Evolutionary conservation across 2,797 vertebrate genomes (phyloP).

Genomic region (Pseudochirops cupreus): DNA sequence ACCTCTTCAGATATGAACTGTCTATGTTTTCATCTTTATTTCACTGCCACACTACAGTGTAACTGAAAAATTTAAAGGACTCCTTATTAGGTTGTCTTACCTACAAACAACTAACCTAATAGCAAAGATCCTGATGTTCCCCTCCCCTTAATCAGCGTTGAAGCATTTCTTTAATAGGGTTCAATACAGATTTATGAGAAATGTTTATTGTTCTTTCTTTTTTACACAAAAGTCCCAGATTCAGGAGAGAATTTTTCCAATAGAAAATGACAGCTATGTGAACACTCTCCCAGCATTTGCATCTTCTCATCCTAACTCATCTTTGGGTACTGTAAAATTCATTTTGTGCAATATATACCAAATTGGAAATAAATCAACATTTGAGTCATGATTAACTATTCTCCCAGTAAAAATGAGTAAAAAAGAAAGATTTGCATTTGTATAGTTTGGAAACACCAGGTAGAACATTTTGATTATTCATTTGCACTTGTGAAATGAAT

Average conservation of each 20-base stretch:
- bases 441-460: neutral
- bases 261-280: neutral
- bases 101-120: neutral
- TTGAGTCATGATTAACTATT: conserved; percentile 1
- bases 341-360: neutral
- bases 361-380: neutral
- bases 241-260: neutral
- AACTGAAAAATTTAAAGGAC: neutral
- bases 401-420: neutral
- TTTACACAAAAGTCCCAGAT: neutral
- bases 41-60: neutral
- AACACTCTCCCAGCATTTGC: neutral
- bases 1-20: neutral
- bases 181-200: neutral
- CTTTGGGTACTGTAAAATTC: neutral
- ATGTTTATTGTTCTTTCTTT: neutral
- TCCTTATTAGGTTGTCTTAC: neutral
- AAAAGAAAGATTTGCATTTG: neutral
- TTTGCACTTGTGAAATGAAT: neutral
- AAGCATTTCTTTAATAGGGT: neutral
- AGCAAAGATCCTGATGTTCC: neutral
- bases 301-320: neutral
- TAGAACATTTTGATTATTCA: neutral
- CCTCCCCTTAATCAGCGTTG: neutral
- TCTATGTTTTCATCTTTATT: neutral